Percentiles rank a stretch among this genome's conserved stretches.
phyloP scores from a whole-genome alignment of 2,113 vertebrate species.

The Saguinus imperator region DNA sequence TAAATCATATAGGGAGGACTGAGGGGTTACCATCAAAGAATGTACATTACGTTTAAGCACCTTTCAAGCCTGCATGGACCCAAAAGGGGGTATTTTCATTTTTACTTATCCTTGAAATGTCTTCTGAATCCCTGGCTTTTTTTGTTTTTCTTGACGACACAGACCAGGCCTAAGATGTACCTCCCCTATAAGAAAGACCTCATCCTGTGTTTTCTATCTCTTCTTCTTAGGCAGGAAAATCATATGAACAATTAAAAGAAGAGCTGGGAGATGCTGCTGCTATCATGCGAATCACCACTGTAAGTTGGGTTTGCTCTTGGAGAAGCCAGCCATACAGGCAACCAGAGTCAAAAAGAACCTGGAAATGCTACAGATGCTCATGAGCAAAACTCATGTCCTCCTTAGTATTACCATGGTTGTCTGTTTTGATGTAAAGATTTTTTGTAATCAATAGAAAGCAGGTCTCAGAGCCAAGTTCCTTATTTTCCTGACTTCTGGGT shows the following conservation, averaged over 20 bases:
- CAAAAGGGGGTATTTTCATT: not conserved
- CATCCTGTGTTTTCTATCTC: constrained; percentile 9
- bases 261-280: constrained; percentile 85
- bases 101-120: not conserved
- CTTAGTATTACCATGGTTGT: not conserved
- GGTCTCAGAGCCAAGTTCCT: not conserved
- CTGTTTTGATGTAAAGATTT: not conserved
- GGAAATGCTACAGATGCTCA: not conserved
- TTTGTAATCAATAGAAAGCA: not conserved
- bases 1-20: not conserved
- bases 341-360: not conserved
- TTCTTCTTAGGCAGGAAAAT: constrained; percentile 87
- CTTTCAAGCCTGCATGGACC: not conserved
- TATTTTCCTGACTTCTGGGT: not conserved
- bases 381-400: not conserved
- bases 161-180: not conserved
- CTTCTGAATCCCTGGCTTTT: not conserved
- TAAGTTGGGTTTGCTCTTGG: constrained; percentile 69
- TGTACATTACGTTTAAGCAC: not conserved
- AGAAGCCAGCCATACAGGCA: not conserved
- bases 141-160: not conserved
- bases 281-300: constrained; percentile 76
- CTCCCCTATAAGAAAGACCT: not conserved
- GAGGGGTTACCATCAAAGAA: not conserved
- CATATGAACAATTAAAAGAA: constrained; percentile 90